A percentile compares a stretch with the other conserved stretches of the same genome.
Conservation (phyloP, 2,797 vertebrate species). For the Triplophysa yarkandensis region DNA sequence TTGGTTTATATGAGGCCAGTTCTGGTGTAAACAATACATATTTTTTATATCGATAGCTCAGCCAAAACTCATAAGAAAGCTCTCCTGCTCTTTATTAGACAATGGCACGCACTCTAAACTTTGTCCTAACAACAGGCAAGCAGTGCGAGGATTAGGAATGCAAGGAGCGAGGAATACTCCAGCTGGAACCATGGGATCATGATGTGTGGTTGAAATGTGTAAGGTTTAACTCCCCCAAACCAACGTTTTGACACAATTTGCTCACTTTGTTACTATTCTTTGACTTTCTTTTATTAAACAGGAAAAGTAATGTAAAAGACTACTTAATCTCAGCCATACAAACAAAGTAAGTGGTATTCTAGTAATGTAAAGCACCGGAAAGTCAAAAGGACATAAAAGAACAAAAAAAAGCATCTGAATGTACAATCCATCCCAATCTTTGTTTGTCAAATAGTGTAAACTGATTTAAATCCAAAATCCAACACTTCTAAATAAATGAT, state of each 20-base stretch:
- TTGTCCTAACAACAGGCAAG: slow-evolving; percentile 44
- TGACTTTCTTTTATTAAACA: background rate
- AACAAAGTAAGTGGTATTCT: too few species aligned
- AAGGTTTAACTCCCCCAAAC: background rate
- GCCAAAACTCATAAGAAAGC: slow-evolving; percentile 64
- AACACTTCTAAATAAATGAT: too few species aligned
- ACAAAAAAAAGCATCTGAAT: too few species aligned
- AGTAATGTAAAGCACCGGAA: too few species aligned
- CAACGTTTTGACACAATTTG: too few species aligned
- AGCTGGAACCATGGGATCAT: slow-evolving; percentile 18
- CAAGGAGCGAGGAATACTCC: slow-evolving; percentile 26
- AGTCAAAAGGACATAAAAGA: too few species aligned
- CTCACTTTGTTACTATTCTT: background rate
- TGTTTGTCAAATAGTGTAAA: too few species aligned
- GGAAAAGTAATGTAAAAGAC: background rate
- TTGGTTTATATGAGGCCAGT: slow-evolving; percentile 62
- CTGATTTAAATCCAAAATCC: too few species aligned
- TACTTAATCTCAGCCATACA: too few species aligned
- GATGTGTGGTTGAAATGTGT: background rate
- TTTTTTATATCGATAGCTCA: slow-evolving; percentile 59
- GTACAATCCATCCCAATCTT: too few species aligned
- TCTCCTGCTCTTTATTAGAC: slow-evolving; percentile 63
- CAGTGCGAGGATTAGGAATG: slow-evolving; percentile 43
- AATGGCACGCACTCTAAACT: slow-evolving; percentile 59
- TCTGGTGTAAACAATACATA: slow-evolving; percentile 62